Conservation (phyloP, 2,797 vertebrate species). For the Acanthurus lineatus region DNA sequence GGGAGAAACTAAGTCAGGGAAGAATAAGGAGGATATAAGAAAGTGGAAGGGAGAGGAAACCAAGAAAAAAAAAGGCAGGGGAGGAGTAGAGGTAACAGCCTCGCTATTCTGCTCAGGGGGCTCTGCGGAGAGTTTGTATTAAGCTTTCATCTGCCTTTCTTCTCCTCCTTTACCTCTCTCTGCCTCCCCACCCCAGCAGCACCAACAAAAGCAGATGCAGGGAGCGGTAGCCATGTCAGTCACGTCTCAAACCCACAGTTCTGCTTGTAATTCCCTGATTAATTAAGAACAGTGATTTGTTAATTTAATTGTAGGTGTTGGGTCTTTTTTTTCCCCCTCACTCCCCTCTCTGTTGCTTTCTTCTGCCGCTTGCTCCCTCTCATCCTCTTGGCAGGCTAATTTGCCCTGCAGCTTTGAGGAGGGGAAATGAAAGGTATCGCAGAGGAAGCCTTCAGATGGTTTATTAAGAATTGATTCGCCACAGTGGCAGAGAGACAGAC, state of each 20-base stretch:
- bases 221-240: conserved; percentile 66
- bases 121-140: conserved; percentile 76
- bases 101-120: conserved; percentile 68
- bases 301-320: conserved; percentile 76
- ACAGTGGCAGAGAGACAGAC: conserved; percentile 69
- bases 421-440: conserved; percentile 74
- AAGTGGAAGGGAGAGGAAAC: conserved; percentile 63
- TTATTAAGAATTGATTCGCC: conserved; percentile 81
- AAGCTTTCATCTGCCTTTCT: conserved; percentile 79
- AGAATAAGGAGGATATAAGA: conserved; percentile 47
- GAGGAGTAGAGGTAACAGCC: conserved; percentile 57
- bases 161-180: conserved; percentile 54
- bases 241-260: conserved; percentile 62
- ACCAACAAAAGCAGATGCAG: conserved; percentile 61
- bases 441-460: conserved; percentile 72
- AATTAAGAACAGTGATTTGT: conserved; percentile 80
- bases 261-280: conserved; percentile 72
- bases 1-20: conserved; percentile 31
- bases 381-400: conserved; percentile 75
- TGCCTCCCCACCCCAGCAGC: conserved; percentile 51
- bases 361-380: conserved; percentile 63
- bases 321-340: conserved; percentile 24
- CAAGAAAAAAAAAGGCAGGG: conserved; percentile 27
- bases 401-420: conserved; percentile 72
- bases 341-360: conserved; percentile 46